phyloP scores from a whole-genome alignment of 2,113 vertebrate species.

The Heteronetta atricapilla region DNA sequence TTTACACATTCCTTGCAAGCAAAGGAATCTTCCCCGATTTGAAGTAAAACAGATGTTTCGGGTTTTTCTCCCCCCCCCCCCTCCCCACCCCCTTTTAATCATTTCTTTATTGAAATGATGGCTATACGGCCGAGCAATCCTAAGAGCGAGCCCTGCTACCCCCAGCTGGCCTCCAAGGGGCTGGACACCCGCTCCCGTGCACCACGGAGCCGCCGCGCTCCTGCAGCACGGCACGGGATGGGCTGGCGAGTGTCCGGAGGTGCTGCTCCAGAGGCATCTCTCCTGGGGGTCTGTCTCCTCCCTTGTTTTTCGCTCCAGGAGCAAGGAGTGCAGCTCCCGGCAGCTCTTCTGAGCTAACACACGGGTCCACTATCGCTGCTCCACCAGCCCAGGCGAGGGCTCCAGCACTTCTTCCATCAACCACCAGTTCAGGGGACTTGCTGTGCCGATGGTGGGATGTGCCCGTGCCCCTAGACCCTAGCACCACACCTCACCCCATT shows the following conservation, averaged over 20 bases:
- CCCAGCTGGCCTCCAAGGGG: neutral
- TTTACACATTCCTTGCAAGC: conserved; percentile 78
- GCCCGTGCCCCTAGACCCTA: neutral
- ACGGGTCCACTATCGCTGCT: neutral
- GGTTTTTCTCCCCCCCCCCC: neutral
- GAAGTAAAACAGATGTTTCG: conserved; percentile 82
- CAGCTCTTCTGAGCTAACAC: neutral
- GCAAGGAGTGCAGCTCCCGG: neutral
- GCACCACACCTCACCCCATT: fast-evolving
- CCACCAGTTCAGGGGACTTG: neutral
- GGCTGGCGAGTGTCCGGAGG: fast-evolving
- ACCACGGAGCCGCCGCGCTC: fast-evolving
- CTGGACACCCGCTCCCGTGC: neutral
- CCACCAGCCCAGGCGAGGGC: neutral
- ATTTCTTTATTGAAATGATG: conserved; percentile 51
- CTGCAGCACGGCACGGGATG: neutral
- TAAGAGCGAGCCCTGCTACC: conserved; percentile 23
- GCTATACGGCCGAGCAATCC: neutral
- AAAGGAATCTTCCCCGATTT: conserved; percentile 75
- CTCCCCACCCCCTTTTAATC: neutral
- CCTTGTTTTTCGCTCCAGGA: neutral
- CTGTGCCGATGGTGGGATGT: neutral
- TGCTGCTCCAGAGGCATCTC: neutral
- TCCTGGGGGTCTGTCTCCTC: neutral
- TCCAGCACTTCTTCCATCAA: neutral